Percentiles rank a stretch among this genome's conserved stretches.
These are phyloP conservation scores for Neodontobutis hainanensis DNA, from an alignment of 2,113 vertebrate genomes.

Conservation along the genomic window DNA sequence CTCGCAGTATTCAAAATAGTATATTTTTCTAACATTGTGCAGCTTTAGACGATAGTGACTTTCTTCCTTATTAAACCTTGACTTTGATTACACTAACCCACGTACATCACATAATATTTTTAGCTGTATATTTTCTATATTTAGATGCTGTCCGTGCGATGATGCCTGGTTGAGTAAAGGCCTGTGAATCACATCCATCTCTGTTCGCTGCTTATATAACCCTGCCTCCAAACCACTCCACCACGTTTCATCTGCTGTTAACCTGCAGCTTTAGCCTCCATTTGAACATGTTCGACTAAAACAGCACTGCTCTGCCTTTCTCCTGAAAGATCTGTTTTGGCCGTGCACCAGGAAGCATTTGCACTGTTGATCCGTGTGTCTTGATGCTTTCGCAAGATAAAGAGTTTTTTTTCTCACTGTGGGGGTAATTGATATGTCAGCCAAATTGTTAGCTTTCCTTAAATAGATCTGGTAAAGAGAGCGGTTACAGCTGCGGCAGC, in stretches of 20 bases:
- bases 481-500: neutral
- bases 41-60: no score
- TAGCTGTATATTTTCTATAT: neutral
- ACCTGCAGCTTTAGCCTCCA: constrained; percentile 19
- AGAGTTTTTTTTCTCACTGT: neutral
- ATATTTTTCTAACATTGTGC: no score
- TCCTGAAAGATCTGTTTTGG: constrained; percentile 54
- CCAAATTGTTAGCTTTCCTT: constrained; percentile 3
- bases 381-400: constrained; percentile 41
- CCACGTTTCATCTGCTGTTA: constrained; percentile 45
- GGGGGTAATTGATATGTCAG: constrained; percentile 6
- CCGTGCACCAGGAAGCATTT: constrained; percentile 32
- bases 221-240: constrained; percentile 34
- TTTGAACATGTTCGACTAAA: neutral
- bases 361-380: constrained; percentile 28
- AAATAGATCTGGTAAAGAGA: neutral
- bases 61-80: no score
- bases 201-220: constrained; percentile 58
- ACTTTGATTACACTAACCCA: no score
- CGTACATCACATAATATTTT: no score
- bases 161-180: constrained; percentile 30
- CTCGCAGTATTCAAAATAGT: no score
- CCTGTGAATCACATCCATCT: constrained; percentile 58
- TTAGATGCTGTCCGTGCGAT: constrained; percentile 9
- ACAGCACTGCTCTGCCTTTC: constrained; percentile 7